Evolutionary conservation across 2,888 invertebrate species (phyloP), one percentile per base, ranked within the genome.

Genomic region (Drosophila greeni): DNA sequence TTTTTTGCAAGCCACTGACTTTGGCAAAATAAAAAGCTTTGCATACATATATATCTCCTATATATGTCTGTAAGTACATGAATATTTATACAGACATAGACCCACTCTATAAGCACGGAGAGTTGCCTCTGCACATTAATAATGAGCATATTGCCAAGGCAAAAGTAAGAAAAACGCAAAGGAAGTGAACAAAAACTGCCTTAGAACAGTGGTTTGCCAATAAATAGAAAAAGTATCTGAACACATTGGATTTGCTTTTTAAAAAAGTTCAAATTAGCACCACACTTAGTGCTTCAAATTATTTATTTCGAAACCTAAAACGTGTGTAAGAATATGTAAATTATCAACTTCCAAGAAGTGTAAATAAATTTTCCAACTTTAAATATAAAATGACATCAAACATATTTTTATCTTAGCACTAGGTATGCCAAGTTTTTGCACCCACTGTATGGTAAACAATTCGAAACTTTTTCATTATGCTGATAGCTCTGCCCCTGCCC

Each of bases 391-490:
- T 29, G 29, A 20, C 14, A 31, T 14, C 14, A 18, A 11, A 39
- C 14, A 29, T 33, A 11, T 39, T 5, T 48, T 26, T 20, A 26
- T 14, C 11, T 33, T 33, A 23, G n/a, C 24, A 26, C 14, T 9
- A 31, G 24, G 34, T 33, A 29, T 29, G 24, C 31, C 20, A n/a
- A 39, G 26, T 24, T 37, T 33, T 54, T 20, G 16, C n/a, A 42
- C 72, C 82, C 76, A 79, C 73, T 79, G 79, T 81, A 53, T 42
- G 48, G 59, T 36, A 69, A 70, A 70, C 68, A 76, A 72, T 71
- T 74, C 55, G 64, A 76, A 76, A 82, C 68, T 82, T 78, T 62
- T 79, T 82, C 77, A 78, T 82, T 78, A 79, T 79, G 80, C 73
- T 78, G 77, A 78, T 78, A 74, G 74, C 59, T 60, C 34, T 47